These are phyloP conservation scores for Eristalinus aeneus DNA, from an alignment of 2,888 invertebrate species.

Conservation along the genomic window DNA sequence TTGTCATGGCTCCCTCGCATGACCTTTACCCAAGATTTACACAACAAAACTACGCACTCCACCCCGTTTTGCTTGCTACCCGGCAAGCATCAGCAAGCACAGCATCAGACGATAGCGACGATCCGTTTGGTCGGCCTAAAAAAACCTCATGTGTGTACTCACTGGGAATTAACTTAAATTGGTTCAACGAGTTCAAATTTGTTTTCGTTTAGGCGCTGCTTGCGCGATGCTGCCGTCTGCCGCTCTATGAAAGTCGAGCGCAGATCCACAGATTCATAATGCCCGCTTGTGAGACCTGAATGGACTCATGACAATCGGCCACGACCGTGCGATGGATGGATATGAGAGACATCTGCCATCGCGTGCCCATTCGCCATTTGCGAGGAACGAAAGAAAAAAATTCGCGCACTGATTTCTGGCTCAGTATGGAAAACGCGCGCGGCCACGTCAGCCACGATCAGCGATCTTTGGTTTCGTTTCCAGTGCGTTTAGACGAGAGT, in stretches of 20 bases:
- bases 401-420: slow-evolving; percentile 66
- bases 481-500: background rate
- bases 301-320: slow-evolving; percentile 42
- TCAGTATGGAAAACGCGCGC: slow-evolving; percentile 77
- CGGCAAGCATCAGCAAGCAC: background rate
- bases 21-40: background rate
- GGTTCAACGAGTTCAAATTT: slow-evolving; percentile 74
- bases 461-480: slow-evolving; percentile 18
- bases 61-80: background rate
- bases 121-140: slow-evolving; percentile 44
- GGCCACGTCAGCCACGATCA: slow-evolving; percentile 73
- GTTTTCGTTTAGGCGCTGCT: slow-evolving; percentile 65
- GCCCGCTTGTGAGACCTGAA: slow-evolving; percentile 44
- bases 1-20: background rate
- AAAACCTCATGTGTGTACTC: slow-evolving; percentile 49
- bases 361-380: background rate
- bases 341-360: slow-evolving; percentile 49
- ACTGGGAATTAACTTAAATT: slow-evolving; percentile 73
- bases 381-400: slow-evolving; percentile 10
- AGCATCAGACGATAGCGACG: slow-evolving; percentile 35
- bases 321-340: slow-evolving; percentile 37
- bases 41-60: background rate
- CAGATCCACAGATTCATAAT: slow-evolving; percentile 16
- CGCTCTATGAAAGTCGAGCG: background rate
- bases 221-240: background rate